Conservation (phyloP, 2,888 invertebrate genomes). For the Pterobdella sp. region DNA sequence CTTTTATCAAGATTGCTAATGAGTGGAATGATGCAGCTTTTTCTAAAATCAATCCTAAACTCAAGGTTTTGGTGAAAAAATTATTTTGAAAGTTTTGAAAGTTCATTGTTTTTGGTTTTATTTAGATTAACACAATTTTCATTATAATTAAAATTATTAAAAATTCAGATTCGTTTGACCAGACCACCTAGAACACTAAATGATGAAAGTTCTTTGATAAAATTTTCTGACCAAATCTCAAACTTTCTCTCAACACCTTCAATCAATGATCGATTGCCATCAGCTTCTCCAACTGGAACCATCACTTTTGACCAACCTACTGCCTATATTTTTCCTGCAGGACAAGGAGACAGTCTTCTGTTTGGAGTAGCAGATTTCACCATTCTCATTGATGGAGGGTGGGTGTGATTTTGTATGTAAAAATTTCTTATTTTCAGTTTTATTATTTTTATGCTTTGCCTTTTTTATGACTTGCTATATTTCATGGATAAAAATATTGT, state of each 20-base stretch:
- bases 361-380: slow-evolving; percentile 30
- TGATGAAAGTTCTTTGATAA: slow-evolving; percentile 27
- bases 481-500: too few species aligned
- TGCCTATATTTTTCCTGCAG: slow-evolving; percentile 29
- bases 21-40: slow-evolving; percentile 2
- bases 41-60: slow-evolving; percentile 3
- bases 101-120: neutral
- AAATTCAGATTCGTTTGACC: slow-evolving; percentile 17
- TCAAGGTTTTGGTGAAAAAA: neutral
- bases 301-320: slow-evolving; percentile 29
- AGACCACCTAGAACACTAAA: slow-evolving; percentile 23
- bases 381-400: slow-evolving; percentile 31
- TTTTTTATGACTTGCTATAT: too few species aligned
- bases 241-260: slow-evolving; percentile 19
- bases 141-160: neutral
- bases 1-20: neutral
- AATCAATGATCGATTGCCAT: slow-evolving; percentile 15
- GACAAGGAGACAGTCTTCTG: slow-evolving; percentile 22
- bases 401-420: neutral
- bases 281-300: slow-evolving; percentile 19
- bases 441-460: too few species aligned
- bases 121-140: neutral
- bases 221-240: slow-evolving; percentile 27
- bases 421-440: too few species aligned
- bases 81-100: neutral